Percentiles rank a stretch among this genome's conserved stretches.
These are phyloP conservation scores for Agrypnia vestita DNA, from an alignment of 1,140 invertebrate genomes.

Conservation along the genomic window DNA sequence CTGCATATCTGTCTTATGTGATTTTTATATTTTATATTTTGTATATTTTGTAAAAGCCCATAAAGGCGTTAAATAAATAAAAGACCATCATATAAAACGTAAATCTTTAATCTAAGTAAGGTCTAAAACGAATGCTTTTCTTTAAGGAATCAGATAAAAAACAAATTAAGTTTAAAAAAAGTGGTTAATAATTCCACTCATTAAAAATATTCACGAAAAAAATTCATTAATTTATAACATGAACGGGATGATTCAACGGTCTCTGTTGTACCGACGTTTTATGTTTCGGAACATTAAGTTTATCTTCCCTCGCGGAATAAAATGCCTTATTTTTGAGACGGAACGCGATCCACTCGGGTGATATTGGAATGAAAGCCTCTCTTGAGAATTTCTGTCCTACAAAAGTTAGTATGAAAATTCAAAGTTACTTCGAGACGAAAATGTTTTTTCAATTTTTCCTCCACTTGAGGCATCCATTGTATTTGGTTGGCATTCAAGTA, in stretches of 20 bases:
- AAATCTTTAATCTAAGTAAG: too few relatives aligned
- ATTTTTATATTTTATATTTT: too few relatives aligned
- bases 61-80: too few relatives aligned
- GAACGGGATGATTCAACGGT: constrained; percentile 12
- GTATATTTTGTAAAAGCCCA: too few relatives aligned
- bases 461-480: constrained; percentile 38
- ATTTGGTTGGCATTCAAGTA: constrained; percentile 23
- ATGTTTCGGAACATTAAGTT: constrained; percentile 50
- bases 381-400: constrained; percentile 56
- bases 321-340: constrained; percentile 31
- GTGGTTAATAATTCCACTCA: too few relatives aligned
- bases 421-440: constrained; percentile 53
- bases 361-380: constrained; percentile 57
- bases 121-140: too few relatives aligned
- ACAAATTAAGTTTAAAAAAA: too few relatives aligned
- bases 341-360: constrained; percentile 36
- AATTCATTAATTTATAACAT: constrained; percentile 28
- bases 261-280: constrained; percentile 9
- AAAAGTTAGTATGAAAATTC: constrained; percentile 56
- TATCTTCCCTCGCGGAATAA: constrained; percentile 45
- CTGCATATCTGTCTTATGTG: too few relatives aligned
- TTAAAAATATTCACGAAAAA: neutral
- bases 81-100: too few relatives aligned
- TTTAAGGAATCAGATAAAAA: too few relatives aligned
- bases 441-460: constrained; percentile 54